Conservation (phyloP, 2,888 invertebrate genomes). For the Agrotis ipsilon region DNA sequence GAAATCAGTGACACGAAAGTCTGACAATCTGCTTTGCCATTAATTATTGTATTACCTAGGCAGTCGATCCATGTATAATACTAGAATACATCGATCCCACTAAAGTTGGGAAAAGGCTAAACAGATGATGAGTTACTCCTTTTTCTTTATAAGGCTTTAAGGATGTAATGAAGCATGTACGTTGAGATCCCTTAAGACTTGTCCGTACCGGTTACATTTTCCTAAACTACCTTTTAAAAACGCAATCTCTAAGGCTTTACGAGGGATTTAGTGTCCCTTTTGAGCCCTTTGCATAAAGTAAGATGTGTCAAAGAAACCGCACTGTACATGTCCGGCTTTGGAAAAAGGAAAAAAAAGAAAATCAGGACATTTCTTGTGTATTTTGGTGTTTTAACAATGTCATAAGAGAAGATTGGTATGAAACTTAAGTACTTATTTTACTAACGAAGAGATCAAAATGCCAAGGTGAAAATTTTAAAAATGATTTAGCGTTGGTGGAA, state of each 20-base stretch:
- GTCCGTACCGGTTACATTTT: conserved; percentile 32
- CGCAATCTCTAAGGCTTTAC: conserved; percentile 53
- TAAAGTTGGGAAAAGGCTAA: too few species aligned
- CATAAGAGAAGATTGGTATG: too few species aligned
- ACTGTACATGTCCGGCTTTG: conserved; percentile 12
- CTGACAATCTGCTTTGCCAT: too few species aligned
- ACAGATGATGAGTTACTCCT: too few species aligned
- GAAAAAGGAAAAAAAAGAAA: neutral
- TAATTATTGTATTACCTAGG: too few species aligned
- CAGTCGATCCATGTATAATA: too few species aligned
- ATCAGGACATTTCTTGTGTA: neutral
- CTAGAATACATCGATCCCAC: too few species aligned
- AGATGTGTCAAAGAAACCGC: conserved; percentile 37
- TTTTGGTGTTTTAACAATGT: neutral
- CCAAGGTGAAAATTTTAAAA: too few species aligned
- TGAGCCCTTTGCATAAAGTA: conserved; percentile 32
- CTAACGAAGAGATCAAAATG: too few species aligned
- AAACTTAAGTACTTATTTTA: too few species aligned
- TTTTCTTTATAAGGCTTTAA: neutral
- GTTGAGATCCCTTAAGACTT: conserved; percentile 24
- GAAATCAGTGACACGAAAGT: too few species aligned
- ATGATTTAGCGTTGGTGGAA: too few species aligned
- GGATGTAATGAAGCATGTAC: conserved; percentile 1
- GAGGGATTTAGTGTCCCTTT: conserved; percentile 40
- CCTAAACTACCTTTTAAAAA: conserved; percentile 55